Evolutionary conservation across 1,140 invertebrate genomes (phyloP).

Genomic region (Pseudobourletiella spinata): DNA sequence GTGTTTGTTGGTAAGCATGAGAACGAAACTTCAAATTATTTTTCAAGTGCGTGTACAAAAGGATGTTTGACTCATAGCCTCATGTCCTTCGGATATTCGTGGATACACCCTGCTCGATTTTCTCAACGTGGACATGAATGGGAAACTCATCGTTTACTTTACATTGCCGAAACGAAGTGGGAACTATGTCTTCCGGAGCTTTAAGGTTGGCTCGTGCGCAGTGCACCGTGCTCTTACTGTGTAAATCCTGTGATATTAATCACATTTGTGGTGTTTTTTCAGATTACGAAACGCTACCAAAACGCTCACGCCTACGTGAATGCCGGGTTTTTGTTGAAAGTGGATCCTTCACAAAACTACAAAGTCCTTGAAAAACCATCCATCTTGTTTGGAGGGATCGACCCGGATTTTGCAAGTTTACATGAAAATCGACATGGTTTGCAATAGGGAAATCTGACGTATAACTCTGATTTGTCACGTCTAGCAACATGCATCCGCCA

Average conservation of each 20-base stretch:
- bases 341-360: conserved; percentile 44
- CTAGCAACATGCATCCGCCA: conserved; percentile 35
- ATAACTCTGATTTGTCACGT: background rate
- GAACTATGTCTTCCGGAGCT: conserved; percentile 11
- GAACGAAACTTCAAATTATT: background rate
- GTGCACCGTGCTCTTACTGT: no score
- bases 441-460: conserved; percentile 45
- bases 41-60: background rate
- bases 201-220: conserved; percentile 57
- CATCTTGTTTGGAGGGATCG: conserved; percentile 61
- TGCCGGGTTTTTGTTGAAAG: conserved; percentile 62
- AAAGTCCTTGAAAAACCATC: conserved; percentile 45
- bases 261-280: conserved; percentile 60
- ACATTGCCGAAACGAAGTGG: conserved; percentile 36
- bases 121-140: conserved; percentile 1
- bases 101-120: background rate
- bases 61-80: no score
- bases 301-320: conserved; percentile 77
- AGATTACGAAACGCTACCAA: conserved; percentile 42
- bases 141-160: conserved; percentile 21
- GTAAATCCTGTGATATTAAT: no score
- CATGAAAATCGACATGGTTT: conserved; percentile 43
- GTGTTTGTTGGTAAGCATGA: conserved; percentile 36
- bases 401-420: conserved; percentile 48
- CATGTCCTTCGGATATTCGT: background rate